Evolutionary conservation across 2,888 invertebrate species (phyloP), one percentile per base, ranked within the genome.

Genomic region (Drosophila flavopinicola): DNA sequence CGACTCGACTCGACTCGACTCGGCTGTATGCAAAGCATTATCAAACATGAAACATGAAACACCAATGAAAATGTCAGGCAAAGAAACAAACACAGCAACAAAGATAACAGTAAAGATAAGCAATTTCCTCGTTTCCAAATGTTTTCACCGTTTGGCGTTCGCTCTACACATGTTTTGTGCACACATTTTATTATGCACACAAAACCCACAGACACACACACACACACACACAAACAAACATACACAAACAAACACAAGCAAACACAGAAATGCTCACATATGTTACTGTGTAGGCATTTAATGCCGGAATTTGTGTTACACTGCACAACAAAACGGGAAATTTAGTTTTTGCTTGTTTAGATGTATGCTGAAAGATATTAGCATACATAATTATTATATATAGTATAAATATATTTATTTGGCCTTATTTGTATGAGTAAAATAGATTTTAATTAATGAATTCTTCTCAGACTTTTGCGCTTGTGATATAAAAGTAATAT

Each of bases 31-130:
- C 59, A 42, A 29, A 63, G 63, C 77, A 80, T 84, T 86, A 84
- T 79, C 80, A 79, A 84, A 82, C 84, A 86, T 77, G 75, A 76
- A 84, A 82, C 77, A 84, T 84, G 87, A 86, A 82, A 80, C 72
- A 82, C 77, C 80, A 82, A 85, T 84, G 87, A 80, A 77, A 82
- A 86, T 84, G 82, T 80, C 80, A 84, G 72, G 42, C 60, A 68
- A 68, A 63, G 65, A 57, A 69, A 66, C 61, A 64, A 74, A 59
- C 72, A 67, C 70, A 79, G 58, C 56, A 58, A 63, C 76, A 68
- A 59, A 67, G 61, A 64, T 61, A 65, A 60, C 78, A 66, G 66
- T 64, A 63, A 75, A 86, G 87, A 82, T 82, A 86, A 82, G 80
- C 85, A 83, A 75, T 75, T 75, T 64, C 45, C 37, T 48, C 66